Evolutionary conservation across 2,113 vertebrate species (phyloP).

Genomic region (Leptobrachium ailaonicum): DNA sequence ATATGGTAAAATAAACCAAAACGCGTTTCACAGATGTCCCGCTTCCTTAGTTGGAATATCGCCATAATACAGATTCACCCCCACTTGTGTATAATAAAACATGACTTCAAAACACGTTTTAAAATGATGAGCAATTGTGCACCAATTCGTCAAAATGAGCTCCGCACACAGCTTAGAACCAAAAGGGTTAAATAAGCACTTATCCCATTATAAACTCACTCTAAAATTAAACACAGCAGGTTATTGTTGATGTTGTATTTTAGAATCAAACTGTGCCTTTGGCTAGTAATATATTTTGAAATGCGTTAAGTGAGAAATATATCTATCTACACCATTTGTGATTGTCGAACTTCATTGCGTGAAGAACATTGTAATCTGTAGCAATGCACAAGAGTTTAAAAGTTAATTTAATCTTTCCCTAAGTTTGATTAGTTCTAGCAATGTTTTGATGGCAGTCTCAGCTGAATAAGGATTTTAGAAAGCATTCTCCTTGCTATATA

Average conservation of each 20-base stretch:
- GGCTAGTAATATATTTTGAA: slow-evolving; percentile 1
- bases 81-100: too few species aligned
- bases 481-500: slow-evolving; percentile 31
- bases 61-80: too few species aligned
- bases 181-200: neutral
- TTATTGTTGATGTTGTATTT: neutral
- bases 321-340: slow-evolving; percentile 3
- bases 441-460: slow-evolving; percentile 39
- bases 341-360: slow-evolving; percentile 13
- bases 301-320: neutral
- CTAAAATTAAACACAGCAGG: neutral
- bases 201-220: neutral
- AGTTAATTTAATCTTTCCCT: slow-evolving; percentile 44
- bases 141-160: too few species aligned
- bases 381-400: slow-evolving; percentile 28
- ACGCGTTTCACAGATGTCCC: too few species aligned
- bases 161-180: too few species aligned
- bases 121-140: too few species aligned
- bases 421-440: slow-evolving; percentile 46
- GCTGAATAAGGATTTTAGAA: slow-evolving; percentile 40
- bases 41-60: too few species aligned
- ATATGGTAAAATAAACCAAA: too few species aligned
- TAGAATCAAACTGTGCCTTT: neutral
- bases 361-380: slow-evolving; percentile 30
- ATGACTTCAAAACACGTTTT: too few species aligned